Conservation (phyloP, 2,797 vertebrate genomes). For the Pseudochirops cupreus region DNA sequence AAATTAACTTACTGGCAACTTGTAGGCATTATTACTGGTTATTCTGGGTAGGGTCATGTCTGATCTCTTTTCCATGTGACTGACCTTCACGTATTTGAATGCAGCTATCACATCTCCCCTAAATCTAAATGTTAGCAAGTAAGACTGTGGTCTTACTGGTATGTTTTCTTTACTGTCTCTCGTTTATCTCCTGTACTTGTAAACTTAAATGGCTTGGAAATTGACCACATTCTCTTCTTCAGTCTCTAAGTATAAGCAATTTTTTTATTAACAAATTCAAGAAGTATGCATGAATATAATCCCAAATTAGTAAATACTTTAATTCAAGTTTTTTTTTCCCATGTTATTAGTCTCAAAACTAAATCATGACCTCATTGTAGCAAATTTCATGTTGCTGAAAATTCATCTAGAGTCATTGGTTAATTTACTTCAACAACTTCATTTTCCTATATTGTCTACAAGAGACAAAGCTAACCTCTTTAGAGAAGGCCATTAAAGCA, state of each 20-base stretch:
- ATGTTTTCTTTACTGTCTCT: background rate
- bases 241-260: background rate
- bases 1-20: background rate
- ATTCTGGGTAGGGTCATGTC: background rate
- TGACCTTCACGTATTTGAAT: background rate
- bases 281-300: background rate
- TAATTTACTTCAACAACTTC: background rate
- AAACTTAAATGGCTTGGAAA: conserved; percentile 29
- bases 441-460: conserved; percentile 50
- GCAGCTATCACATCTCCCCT: background rate
- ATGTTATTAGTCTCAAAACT: conserved; percentile 43
- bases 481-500: conserved; percentile 12
- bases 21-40: background rate
- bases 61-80: background rate
- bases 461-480: background rate
- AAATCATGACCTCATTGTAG: background rate
- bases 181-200: background rate
- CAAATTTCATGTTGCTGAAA: conserved; percentile 36
- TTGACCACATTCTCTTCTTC: conserved; percentile 4
- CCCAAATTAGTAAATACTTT: conserved; percentile 45
- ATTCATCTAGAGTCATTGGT: conserved; percentile 38
- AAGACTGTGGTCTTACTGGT: background rate
- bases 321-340: background rate
- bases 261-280: conserved; percentile 35
- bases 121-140: background rate